phyloP scores from a whole-genome alignment of 2,888 invertebrate genomes.

The Meandrusa payeni region DNA sequence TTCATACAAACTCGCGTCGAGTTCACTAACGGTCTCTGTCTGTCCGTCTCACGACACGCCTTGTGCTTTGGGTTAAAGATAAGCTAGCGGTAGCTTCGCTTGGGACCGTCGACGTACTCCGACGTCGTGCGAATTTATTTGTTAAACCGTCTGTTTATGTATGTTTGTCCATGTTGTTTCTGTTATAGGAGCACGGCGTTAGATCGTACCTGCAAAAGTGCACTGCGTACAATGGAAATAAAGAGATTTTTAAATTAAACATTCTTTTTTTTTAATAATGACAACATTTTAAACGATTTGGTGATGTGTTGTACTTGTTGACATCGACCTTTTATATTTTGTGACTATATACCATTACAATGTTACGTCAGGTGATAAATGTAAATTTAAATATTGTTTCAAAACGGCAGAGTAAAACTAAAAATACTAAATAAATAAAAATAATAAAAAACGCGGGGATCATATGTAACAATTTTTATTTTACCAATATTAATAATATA shows the following conservation, averaged over 20 bases:
- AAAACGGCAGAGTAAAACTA: no score
- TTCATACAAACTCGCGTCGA: constrained; percentile 21
- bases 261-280: constrained; percentile 23
- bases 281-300: no score
- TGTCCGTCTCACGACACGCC: not conserved
- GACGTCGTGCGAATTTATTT: constrained; percentile 6
- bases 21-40: constrained; percentile 10
- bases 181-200: constrained; percentile 4
- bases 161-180: constrained; percentile 6
- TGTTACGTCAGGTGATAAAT: no score
- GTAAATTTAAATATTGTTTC: no score
- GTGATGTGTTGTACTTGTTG: no score
- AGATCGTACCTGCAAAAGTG: constrained; percentile 45
- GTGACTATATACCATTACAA: no score
- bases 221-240: constrained; percentile 64
- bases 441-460: constrained; percentile 42
- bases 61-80: not conserved
- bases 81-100: constrained; percentile 13
- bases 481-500: constrained; percentile 81
- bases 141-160: no score
- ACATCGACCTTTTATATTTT: no score
- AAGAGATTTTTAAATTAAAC: constrained; percentile 58
- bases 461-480: constrained; percentile 80
- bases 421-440: no score
- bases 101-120: constrained; percentile 1